Percentiles rank a stretch among this genome's conserved stretches.
phyloP scores from a whole-genome alignment of 2,797 vertebrate genomes.

The Myripristis jacobus region DNA sequence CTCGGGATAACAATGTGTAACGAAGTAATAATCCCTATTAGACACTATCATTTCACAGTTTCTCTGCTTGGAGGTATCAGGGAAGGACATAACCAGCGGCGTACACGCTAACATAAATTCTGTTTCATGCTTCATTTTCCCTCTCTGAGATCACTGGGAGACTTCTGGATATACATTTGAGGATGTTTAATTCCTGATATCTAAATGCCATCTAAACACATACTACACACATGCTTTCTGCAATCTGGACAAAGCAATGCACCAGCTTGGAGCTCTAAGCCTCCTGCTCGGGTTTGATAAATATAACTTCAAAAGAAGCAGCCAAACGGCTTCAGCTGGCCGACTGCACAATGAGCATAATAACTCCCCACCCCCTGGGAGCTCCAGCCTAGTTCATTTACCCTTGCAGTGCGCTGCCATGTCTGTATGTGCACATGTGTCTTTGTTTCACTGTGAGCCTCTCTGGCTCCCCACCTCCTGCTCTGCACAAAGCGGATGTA shows the following conservation, averaged over 20 bases:
- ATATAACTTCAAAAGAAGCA: constrained; percentile 85
- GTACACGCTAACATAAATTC: constrained; percentile 32
- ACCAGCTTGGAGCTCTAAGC: constrained; percentile 73
- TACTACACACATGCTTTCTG: constrained; percentile 48
- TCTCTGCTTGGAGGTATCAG: constrained; percentile 8
- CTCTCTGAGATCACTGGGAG: constrained; percentile 27
- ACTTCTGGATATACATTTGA: constrained; percentile 46
- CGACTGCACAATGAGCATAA: constrained; percentile 81
- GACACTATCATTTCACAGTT: constrained; percentile 13
- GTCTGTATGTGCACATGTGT: constrained; percentile 82
- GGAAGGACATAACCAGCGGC: constrained; percentile 15
- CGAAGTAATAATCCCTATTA: constrained; percentile 5
- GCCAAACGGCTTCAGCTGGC: constrained; percentile 81
- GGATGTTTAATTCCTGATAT: constrained; percentile 55
- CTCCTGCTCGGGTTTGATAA: constrained; percentile 81
- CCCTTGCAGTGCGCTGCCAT: constrained; percentile 71
- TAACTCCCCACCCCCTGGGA: constrained; percentile 79
- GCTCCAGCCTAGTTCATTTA: constrained; percentile 81
- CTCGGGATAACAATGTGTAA: constrained; percentile 18
- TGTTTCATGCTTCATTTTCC: constrained; percentile 24
- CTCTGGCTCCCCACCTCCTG: constrained; percentile 77
- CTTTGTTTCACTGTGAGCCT: constrained; percentile 79
- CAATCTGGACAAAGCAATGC: constrained; percentile 73
- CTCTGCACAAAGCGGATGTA: constrained; percentile 80
- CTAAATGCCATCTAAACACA: constrained; percentile 54